Evolutionary conservation across 2,888 invertebrate species (phyloP).

Genomic region (Glaucopsyche alexis): DNA sequence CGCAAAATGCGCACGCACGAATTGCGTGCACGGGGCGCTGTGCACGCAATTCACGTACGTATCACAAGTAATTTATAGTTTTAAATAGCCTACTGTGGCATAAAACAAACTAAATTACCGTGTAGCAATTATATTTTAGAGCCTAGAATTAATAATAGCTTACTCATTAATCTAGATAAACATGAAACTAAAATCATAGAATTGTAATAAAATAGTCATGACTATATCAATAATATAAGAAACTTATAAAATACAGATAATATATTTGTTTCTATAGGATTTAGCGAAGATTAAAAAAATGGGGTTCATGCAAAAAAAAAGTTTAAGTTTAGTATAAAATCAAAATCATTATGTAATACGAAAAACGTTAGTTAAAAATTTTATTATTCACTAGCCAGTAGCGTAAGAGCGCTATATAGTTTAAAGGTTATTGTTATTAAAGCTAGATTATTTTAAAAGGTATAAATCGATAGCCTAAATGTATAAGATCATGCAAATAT

Average conservation of each 20-base stretch:
- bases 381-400: conserved; percentile 20
- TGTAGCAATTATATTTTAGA: neutral
- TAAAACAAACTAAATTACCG: neutral
- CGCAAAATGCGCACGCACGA: too few relatives aligned
- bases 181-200: neutral
- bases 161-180: neutral
- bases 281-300: neutral
- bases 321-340: conserved; percentile 38
- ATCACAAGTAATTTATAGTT: neutral
- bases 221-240: neutral
- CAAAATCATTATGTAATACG: conserved; percentile 31
- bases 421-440: conserved; percentile 30
- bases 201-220: neutral
- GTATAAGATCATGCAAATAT: conserved; percentile 33
- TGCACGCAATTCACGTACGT: neutral
- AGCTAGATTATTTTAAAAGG: conserved; percentile 31
- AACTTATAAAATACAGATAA: neutral
- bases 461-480: conserved; percentile 23
- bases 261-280: neutral
- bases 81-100: conserved; percentile 1
- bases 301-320: conserved; percentile 32
- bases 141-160: neutral
- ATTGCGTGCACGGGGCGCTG: neutral
- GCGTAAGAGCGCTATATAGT: neutral
- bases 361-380: conserved; percentile 30